phyloP scores from a whole-genome alignment of 2,797 vertebrate genomes.

The Hoplostethus atlanticus region DNA sequence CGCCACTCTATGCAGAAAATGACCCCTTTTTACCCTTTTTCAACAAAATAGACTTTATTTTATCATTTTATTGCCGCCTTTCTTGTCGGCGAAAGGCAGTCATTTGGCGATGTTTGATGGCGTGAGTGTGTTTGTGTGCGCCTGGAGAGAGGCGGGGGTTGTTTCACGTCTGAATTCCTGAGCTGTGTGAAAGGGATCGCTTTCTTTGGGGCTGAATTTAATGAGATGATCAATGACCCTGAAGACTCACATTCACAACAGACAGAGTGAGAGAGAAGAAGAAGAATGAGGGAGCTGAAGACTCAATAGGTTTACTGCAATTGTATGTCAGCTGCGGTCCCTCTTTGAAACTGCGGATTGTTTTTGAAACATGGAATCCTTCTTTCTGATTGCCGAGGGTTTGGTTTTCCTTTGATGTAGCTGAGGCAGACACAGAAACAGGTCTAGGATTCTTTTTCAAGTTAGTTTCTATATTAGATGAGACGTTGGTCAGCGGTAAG shows the following conservation, averaged over 20 bases:
- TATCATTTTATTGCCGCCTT: conserved; percentile 84
- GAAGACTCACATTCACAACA: conserved; percentile 81
- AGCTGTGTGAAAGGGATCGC: conserved; percentile 82
- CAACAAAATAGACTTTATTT: conserved; percentile 85
- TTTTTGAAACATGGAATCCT: conserved; percentile 83
- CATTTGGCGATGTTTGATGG: conserved; percentile 82
- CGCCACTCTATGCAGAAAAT: conserved; percentile 80
- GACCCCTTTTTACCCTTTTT: conserved; percentile 84
- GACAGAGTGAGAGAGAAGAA: conserved; percentile 49
- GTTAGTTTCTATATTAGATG: conserved; percentile 65
- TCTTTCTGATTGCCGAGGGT: conserved; percentile 76
- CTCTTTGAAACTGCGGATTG: conserved; percentile 80
- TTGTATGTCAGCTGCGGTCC: conserved; percentile 78
- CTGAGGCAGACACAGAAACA: conserved; percentile 71
- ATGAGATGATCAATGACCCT: conserved; percentile 83
- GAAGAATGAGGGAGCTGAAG: conserved; percentile 71
- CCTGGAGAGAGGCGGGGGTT: conserved; percentile 69
- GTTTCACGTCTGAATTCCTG: conserved; percentile 81
- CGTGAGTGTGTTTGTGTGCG: conserved; percentile 74
- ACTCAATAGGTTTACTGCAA: conserved; percentile 80
- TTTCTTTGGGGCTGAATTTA: conserved; percentile 76
- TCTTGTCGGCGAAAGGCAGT: conserved; percentile 76
- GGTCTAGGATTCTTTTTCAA: conserved; percentile 76
- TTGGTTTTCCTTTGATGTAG: conserved; percentile 76
- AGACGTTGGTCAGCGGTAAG: conserved; percentile 67